phyloP scores from a whole-genome alignment of 1,140 invertebrate genomes.

The Teleogryllus occipitalis region DNA sequence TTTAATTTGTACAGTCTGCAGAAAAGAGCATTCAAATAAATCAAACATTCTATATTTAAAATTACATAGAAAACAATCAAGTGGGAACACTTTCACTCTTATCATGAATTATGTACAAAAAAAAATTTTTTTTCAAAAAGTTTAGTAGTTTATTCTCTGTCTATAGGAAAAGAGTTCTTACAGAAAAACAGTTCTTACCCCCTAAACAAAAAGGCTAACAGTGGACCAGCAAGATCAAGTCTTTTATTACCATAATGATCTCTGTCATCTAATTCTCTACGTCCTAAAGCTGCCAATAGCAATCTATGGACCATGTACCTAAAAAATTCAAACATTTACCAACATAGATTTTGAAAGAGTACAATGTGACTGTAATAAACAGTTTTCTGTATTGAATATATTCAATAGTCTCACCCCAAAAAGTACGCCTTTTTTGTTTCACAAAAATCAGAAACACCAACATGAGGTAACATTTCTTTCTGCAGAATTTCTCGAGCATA shows the following conservation, averaged over 20 bases:
- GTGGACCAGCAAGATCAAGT: conserved; percentile 90
- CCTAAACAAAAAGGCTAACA: conserved; percentile 91
- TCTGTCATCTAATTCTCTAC: conserved; percentile 93
- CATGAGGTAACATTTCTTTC: conserved; percentile 99
- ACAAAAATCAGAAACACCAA: conserved; percentile 97
- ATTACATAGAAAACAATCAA: background rate
- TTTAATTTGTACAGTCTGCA: background rate
- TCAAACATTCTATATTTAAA: background rate
- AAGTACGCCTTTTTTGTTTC: conserved; percentile 99
- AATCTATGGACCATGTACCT: conserved; percentile 97
- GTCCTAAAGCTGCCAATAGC: conserved; percentile 84
- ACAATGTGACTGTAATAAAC: too few species aligned
- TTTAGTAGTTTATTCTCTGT: too few species aligned
- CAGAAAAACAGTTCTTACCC: conserved; percentile 42
- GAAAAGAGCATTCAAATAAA: background rate
- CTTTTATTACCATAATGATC: conserved; percentile 99
- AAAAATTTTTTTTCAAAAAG: too few species aligned
- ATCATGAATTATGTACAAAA: too few species aligned
- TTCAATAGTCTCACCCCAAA: conserved; percentile 52
- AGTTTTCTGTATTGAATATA: background rate
- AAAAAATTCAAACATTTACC: conserved; percentile 20
- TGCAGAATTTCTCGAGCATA: conserved; percentile 98
- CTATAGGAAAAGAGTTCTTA: conserved; percentile 53
- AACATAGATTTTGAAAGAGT: too few species aligned
- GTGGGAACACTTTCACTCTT: too few species aligned